A percentile compares a stretch with the other conserved stretches of the same genome.
Conservation (phyloP, 2,888 invertebrate genomes). For the Atrina japonica region DNA sequence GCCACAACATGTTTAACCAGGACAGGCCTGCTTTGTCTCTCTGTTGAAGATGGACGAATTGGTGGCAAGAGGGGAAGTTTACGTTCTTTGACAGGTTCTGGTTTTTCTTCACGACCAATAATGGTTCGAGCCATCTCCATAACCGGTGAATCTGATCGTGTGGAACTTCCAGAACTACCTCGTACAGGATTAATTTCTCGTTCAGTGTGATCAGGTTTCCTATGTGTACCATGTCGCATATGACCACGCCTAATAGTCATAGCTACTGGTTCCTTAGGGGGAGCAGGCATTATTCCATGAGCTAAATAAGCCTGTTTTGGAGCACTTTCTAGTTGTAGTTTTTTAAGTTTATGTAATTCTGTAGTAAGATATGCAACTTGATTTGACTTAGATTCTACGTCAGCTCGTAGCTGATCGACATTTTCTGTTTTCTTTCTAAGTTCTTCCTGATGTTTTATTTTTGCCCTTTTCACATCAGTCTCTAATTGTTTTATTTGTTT, state of each 20-base stretch:
- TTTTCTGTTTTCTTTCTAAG: conserved; percentile 60
- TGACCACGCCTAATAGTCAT: conserved; percentile 28
- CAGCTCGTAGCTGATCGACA: conserved; percentile 65
- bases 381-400: conserved; percentile 74
- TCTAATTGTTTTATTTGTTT: conserved; percentile 65
- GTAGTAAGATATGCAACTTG: conserved; percentile 74
- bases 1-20: conserved; percentile 62
- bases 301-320: conserved; percentile 43
- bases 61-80: conserved; percentile 59
- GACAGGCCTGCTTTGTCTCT: conserved; percentile 50
- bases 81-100: conserved; percentile 45
- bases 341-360: conserved; percentile 71
- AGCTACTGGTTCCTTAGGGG: conserved; percentile 57
- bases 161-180: conserved; percentile 55
- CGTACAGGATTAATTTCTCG: conserved; percentile 52
- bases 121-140: conserved; percentile 61
- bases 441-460: conserved; percentile 72
- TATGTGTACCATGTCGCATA: conserved; percentile 17
- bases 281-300: conserved; percentile 52
- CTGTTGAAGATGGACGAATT: conserved; percentile 56
- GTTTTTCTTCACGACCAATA: conserved; percentile 53
- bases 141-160: conserved; percentile 64
- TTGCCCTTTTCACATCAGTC: conserved; percentile 64
- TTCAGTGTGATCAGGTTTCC: conserved; percentile 28
- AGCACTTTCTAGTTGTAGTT: conserved; percentile 43